Evolutionary conservation across 2,888 invertebrate genomes (phyloP), one percentile per base, ranked within the genome.

Genomic region (Platycnemis pennipes): DNA sequence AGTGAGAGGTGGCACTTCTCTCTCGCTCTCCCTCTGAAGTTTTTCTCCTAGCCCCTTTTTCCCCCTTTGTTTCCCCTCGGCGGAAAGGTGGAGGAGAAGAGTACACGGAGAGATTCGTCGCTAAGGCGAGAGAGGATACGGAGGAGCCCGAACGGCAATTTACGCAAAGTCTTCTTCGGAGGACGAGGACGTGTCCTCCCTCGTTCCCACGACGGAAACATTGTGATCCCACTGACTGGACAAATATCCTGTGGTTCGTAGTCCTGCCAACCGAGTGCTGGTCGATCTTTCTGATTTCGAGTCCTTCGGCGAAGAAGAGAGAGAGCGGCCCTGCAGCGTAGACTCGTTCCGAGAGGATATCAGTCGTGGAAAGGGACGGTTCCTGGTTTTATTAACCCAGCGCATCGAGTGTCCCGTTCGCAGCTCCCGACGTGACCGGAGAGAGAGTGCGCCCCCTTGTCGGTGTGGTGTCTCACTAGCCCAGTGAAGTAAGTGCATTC

Each of bases 401-500:
- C 91, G 69, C 63, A 22, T 44, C 89, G 42, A 19, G 56, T 53
- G 63, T 5, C 63, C 16, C 91, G 56, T n/a, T 11, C 42, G 63
- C 42, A 63, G 26, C 91, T 63, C 16, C 63, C 63, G 53, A 42
- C 31, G 37, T 31, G 22, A 4, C 44, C 56, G 13, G 77, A 77
- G 31, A 77, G 77, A 37, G 77, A 37, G 8, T 77, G 77, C 37
- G 77, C 37, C 77, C 77, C 77, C 31, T 31, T 77, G 77, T 26
- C 77, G 26, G 37, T 77, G 77, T 77, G 77, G 77, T 63, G 8
- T 22, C 56, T n/a, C 91, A 37, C 91, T 89, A 7, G 26, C 42
- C 56, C n/a, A 63, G 63, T 91, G 91, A 91, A 91, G 91, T 91
- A 91, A 91, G 91, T 91, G 91, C 44, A 63, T 26, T 44, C 16